Conservation (phyloP, 30 jellyfish, hydroid and myxozoan genomes). For the Cassiopea xamachana region DNA sequence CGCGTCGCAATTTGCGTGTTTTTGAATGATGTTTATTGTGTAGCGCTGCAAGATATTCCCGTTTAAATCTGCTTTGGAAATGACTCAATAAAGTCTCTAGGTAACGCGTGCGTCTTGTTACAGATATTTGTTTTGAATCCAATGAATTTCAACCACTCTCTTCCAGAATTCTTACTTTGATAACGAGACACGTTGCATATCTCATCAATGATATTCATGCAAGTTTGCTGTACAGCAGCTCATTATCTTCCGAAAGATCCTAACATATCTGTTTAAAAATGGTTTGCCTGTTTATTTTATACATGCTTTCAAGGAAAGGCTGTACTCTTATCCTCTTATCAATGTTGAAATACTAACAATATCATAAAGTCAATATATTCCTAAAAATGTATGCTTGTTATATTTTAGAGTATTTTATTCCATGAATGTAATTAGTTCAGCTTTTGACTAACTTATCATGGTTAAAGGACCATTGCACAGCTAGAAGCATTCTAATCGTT, state of each 20-base stretch:
- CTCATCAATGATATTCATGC: slow-evolving; percentile 17
- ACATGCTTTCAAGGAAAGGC: no score
- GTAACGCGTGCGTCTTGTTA: neutral
- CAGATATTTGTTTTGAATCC: neutral
- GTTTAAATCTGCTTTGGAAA: neutral
- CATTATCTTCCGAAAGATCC: neutral
- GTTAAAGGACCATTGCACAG: no score
- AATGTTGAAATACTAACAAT: neutral
- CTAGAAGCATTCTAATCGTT: no score
- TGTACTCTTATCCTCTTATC: neutral
- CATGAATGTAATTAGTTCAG: no score
- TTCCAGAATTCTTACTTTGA: slow-evolving; percentile 9
- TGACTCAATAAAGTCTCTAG: neutral
- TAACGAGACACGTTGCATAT: slow-evolving; percentile 13
- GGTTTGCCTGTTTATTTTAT: no score
- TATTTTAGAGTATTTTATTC: no score
- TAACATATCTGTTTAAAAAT: neutral
- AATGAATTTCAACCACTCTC: neutral
- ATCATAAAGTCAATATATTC: neutral
- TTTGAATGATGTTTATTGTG: neutral
- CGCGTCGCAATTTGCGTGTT: neutral
- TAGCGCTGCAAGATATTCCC: neutral
- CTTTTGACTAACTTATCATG: no score
- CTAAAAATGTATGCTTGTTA: neutral
- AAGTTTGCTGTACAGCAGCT: neutral